Evolutionary conservation across 2,113 vertebrate species (phyloP).

Genomic region (Forbesichthys agassizii): DNA sequence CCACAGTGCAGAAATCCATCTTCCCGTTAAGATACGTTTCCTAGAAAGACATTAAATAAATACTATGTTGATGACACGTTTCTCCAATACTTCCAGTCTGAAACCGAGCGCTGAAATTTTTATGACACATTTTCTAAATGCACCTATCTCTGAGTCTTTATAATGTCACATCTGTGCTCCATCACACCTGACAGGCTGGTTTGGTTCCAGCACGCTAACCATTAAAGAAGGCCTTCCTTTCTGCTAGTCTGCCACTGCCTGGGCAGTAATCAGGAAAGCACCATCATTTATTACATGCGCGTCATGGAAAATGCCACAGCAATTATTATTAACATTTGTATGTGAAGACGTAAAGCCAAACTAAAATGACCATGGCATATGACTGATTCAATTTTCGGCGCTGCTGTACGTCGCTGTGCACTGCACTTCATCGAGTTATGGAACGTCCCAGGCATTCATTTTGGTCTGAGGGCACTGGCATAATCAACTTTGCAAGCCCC

Average conservation of each 20-base stretch:
- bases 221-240: slow-evolving; percentile 41
- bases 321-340: slow-evolving; percentile 12
- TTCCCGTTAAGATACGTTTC: slow-evolving; percentile 37
- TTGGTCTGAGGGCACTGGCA: too few species aligned
- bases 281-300: neutral
- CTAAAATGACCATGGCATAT: neutral
- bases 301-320: neutral
- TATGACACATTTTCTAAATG: slow-evolving; percentile 61
- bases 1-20: neutral
- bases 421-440: too few species aligned
- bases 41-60: slow-evolving; percentile 65
- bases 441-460: too few species aligned
- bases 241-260: slow-evolving; percentile 8
- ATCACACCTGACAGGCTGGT: slow-evolving; percentile 66
- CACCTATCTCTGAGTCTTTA: slow-evolving; percentile 65
- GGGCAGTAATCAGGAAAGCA: slow-evolving; percentile 15
- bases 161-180: slow-evolving; percentile 63
- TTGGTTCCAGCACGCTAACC: slow-evolving; percentile 36
- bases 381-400: neutral
- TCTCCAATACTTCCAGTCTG: slow-evolving; percentile 48
- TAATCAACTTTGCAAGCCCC: too few species aligned
- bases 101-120: slow-evolving; percentile 63
- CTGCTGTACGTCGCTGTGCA: too few species aligned
- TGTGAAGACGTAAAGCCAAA: slow-evolving; percentile 5
- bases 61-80: slow-evolving; percentile 58